Conservation (phyloP, 1,140 invertebrate genomes). For the Hypothenemus hampei region DNA sequence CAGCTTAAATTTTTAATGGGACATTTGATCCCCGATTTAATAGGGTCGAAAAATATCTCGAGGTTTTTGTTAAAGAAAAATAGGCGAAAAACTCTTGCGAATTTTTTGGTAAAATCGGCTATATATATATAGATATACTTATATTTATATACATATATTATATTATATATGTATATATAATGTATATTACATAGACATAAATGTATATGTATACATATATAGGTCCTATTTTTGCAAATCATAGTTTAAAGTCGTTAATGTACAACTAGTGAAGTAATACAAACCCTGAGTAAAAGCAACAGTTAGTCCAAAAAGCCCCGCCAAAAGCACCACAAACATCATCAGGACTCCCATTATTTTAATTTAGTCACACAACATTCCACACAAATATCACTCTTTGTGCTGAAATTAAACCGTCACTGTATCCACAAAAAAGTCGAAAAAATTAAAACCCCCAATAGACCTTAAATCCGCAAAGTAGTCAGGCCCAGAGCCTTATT, state of each 20-base stretch:
- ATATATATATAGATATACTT: too few species aligned
- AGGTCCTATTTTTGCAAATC: too few species aligned
- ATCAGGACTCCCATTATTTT: neutral
- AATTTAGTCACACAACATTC: constrained; percentile 17
- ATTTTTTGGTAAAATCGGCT: too few species aligned
- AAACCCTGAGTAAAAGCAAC: constrained; percentile 7
- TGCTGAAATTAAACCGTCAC: constrained; percentile 8
- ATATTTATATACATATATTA: too few species aligned
- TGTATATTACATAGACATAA: too few species aligned
- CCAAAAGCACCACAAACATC: neutral
- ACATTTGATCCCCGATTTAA: constrained; percentile 10
- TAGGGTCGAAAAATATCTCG: neutral
- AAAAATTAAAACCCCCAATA: constrained; percentile 1
- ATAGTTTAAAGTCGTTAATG: neutral
- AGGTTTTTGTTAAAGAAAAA: neutral
- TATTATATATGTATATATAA: too few species aligned
- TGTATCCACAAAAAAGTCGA: constrained; percentile 10
- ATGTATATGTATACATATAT: too few species aligned
- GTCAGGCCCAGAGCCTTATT: neutral
- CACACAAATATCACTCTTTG: neutral
- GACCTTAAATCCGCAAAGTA: too few species aligned
- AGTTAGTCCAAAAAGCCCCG: neutral
- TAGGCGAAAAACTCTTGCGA: neutral
- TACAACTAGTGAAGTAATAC: neutral
- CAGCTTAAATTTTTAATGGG: constrained; percentile 6